Evolutionary conservation across 1,140 invertebrate species (phyloP).

Genomic region (Drosophila arizonae): DNA sequence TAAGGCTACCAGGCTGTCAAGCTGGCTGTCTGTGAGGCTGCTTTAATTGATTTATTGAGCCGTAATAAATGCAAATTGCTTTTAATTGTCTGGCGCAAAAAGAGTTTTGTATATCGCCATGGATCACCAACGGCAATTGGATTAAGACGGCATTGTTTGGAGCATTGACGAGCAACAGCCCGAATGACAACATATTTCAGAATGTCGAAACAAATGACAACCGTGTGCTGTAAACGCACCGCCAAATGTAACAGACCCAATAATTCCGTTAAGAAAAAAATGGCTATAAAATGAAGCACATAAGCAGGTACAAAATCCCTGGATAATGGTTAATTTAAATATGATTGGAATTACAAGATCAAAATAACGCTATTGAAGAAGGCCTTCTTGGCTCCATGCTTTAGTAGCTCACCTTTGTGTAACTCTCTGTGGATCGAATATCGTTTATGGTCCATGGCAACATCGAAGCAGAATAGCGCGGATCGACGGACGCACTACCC

Average conservation of each 20-base stretch:
- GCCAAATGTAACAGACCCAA: no score
- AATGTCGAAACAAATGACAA: no score
- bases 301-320: no score
- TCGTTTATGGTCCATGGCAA: constrained; percentile 89
- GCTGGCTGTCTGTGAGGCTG: constrained; percentile 12
- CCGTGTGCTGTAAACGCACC: no score
- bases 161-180: background rate
- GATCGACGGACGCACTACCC: constrained; percentile 89
- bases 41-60: constrained; percentile 70
- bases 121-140: constrained; percentile 33
- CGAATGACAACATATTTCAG: constrained; percentile 11
- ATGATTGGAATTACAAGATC: background rate
- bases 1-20: constrained; percentile 6
- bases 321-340: background rate
- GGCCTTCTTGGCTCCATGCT: background rate
- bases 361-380: no score
- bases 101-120: constrained; percentile 18
- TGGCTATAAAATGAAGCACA: no score
- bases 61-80: constrained; percentile 74
- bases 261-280: no score
- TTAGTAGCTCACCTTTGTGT: constrained; percentile 83
- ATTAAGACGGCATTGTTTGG: constrained; percentile 28
- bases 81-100: constrained; percentile 66
- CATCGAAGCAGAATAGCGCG: constrained; percentile 89
- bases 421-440: constrained; percentile 85